phyloP scores from a whole-genome alignment of 1,140 invertebrate genomes.

The Coenobita brevimanus region DNA sequence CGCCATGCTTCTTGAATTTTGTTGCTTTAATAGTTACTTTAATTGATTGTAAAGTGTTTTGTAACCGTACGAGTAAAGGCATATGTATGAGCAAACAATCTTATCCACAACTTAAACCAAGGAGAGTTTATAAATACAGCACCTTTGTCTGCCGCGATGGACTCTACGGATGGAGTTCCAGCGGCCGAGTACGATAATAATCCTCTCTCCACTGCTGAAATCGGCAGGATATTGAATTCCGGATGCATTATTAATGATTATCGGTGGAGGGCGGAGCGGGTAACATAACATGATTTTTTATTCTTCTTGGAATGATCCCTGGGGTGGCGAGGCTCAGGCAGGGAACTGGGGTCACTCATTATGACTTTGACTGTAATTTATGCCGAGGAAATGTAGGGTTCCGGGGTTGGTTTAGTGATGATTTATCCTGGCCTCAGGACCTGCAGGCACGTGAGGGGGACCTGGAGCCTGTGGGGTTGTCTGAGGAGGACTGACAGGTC shows the following conservation, averaged over 20 bases:
- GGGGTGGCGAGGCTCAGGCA: too few species aligned
- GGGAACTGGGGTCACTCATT: not conserved
- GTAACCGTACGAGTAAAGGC: too few species aligned
- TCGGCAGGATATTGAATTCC: not conserved
- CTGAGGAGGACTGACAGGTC: constrained; percentile 42
- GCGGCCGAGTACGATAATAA: not conserved
- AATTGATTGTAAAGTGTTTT: too few species aligned
- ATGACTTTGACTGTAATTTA: constrained; percentile 27
- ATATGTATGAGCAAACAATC: too few species aligned
- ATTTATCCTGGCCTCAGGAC: constrained; percentile 27
- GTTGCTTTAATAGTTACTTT: too few species aligned
- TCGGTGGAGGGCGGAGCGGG: too few species aligned
- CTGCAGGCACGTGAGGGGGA: not conserved
- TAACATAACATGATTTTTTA: too few species aligned
- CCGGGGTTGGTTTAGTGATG: constrained; percentile 23
- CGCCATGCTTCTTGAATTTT: too few species aligned
- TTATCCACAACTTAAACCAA: too few species aligned
- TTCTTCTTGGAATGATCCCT: too few species aligned
- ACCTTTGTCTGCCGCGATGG: not conserved
- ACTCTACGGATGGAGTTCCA: not conserved
- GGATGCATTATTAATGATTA: not conserved
- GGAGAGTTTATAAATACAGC: too few species aligned
- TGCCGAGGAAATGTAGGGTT: constrained; percentile 34
- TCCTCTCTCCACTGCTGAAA: not conserved
- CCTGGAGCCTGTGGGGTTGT: not conserved